Evolutionary conservation across 2,113 vertebrate genomes (phyloP).

Genomic region (Megalops atlanticus): DNA sequence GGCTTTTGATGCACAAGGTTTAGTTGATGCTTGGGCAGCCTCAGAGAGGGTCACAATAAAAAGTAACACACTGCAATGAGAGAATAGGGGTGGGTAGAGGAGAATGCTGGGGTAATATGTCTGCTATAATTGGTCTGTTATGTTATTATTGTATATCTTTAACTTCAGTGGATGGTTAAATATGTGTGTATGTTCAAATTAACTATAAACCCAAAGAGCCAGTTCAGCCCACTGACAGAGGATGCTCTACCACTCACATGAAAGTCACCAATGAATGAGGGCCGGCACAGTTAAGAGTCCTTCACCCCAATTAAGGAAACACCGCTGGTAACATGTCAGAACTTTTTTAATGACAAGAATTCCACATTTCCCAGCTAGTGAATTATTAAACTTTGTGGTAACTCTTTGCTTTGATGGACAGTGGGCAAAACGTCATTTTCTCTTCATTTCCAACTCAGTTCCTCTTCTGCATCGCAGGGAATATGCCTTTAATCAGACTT

Average conservation of each 20-base stretch:
- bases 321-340: slow-evolving; percentile 48
- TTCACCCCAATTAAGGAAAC: slow-evolving; percentile 41
- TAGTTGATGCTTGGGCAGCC: neutral
- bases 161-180: neutral
- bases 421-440: slow-evolving; percentile 11
- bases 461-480: slow-evolving; percentile 66
- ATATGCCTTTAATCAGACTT: slow-evolving; percentile 73
- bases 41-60: neutral
- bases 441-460: slow-evolving; percentile 65
- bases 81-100: neutral
- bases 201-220: neutral
- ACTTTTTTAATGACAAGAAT: slow-evolving; percentile 55
- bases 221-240: neutral
- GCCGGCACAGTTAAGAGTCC: slow-evolving; percentile 7
- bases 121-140: neutral
- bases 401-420: slow-evolving; percentile 40
- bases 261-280: neutral
- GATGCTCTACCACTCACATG: neutral
- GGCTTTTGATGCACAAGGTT: neutral
- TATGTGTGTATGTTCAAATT: slow-evolving; percentile 12
- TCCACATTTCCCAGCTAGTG: slow-evolving; percentile 52
- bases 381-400: slow-evolving; percentile 65
- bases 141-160: neutral
- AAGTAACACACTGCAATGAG: neutral
- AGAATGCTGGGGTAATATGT: neutral